Evolutionary conservation across 35 echinoderm and acorn worm species (phyloP).

Genomic region (Patiria miniata): DNA sequence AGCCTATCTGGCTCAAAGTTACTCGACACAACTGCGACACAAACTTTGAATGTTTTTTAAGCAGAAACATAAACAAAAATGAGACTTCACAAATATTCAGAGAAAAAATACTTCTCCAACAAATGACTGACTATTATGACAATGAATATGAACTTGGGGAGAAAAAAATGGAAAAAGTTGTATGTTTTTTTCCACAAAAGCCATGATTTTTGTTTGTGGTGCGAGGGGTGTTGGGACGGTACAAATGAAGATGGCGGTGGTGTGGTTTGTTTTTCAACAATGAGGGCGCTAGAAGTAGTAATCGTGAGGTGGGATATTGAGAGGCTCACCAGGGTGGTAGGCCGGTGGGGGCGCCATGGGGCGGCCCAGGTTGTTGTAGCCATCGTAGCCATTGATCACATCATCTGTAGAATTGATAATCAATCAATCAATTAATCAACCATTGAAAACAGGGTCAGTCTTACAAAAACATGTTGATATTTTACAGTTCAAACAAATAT

Average conservation of each 20-base stretch:
- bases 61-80: too few relatives aligned
- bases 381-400: slow-evolving; percentile 10
- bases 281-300: slow-evolving; percentile 57
- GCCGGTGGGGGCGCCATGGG: slow-evolving; percentile 67
- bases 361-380: slow-evolving; percentile 59
- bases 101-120: too few relatives aligned
- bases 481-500: too few relatives aligned
- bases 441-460: too few relatives aligned
- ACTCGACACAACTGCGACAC: too few relatives aligned
- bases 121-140: neutral
- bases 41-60: too few relatives aligned
- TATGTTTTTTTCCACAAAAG: neutral
- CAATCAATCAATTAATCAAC: too few relatives aligned
- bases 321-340: slow-evolving; percentile 72
- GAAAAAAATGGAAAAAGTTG: neutral
- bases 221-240: neutral
- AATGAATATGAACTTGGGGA: neutral
- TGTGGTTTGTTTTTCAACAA: too few relatives aligned
- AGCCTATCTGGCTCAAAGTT: too few relatives aligned
- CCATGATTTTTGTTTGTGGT: neutral
- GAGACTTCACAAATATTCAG: too few relatives aligned
- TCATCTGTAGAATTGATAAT: slow-evolving; percentile 3
- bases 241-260: slow-evolving; percentile 9
- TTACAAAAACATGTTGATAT: too few relatives aligned
- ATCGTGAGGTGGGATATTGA: slow-evolving; percentile 71